Base-by-base conservation (phyloP, 35 echinoderm and acorn worm genomes). In the Acanthaster planci region DNA sequence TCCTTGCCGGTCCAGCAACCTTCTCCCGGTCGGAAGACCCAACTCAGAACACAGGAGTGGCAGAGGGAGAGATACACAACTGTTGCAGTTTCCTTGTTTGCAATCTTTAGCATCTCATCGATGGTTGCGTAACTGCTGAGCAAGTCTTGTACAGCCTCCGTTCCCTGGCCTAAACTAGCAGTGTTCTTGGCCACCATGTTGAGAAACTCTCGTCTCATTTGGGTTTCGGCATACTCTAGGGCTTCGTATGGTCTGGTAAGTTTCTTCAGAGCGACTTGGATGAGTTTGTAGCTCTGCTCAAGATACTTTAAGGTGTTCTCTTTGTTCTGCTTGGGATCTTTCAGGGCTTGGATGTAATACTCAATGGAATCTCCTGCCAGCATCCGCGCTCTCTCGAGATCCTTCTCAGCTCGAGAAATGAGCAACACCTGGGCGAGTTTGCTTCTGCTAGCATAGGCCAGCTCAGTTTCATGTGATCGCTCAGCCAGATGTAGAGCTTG, bases 371-470 rank as follows among this genome's bases (percentile, higher is more conserved):
- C 84, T 67, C 80, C 81, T 22, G 86, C 60, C 37, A 99, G 39
- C 6, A 60, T 40, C 38, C 85, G 60, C 3, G 96, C 96, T 64
- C 80, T 89, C n/a, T 82, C 85, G 10, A 93, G 38, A 34, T 91
- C 59, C 78, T 88, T 91, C 39, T 59, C 84, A 23, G 80, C 85
- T 39, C 38, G 52, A 32, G 86, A 89, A 14, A 57, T 18, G 21
- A 93, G 76, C 29, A 94, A 67, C n/a, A 88, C 79, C 21, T 80
- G 64, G 0, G 96, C 87, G 8, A 99, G 80, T 60, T 94, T 85
- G 22, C 84, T 78, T 27, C 80, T 44, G 17, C 88, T 84, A 6
- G 37, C 19, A 23, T 89, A 84, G 7, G 64, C 76, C 19, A 94
- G 47, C 15, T 85, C 89, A 0, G 23, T 35, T 2, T 85, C 81